A percentile compares a stretch with the other conserved stretches of the same genome.
phyloP scores from a whole-genome alignment of 2,797 vertebrate genomes.

The Tragopan temminckii region DNA sequence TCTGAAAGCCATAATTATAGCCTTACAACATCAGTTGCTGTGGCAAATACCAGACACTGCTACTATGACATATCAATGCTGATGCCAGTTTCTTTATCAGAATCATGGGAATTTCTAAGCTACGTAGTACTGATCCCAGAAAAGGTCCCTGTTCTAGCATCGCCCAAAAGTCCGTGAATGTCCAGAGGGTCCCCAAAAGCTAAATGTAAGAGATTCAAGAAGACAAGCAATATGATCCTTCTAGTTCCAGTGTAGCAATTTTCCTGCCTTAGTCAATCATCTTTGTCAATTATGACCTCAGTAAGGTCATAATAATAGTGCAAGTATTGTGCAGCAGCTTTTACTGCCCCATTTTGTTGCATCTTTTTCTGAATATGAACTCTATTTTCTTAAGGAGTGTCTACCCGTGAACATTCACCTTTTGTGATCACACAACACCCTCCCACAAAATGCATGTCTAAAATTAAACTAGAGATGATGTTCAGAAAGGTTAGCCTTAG shows the following conservation, averaged over 20 bases:
- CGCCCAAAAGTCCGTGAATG: not conserved
- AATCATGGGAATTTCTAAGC: not conserved
- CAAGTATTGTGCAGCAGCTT: not conserved
- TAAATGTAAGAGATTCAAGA: not conserved
- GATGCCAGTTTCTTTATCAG: not conserved
- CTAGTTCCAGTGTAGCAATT: not conserved
- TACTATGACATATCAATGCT: not conserved
- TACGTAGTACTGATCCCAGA: not conserved
- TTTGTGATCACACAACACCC: conserved; percentile 23
- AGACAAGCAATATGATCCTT: not conserved
- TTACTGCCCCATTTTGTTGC: not conserved
- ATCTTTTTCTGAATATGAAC: not conserved
- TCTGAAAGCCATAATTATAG: conserved; percentile 19
- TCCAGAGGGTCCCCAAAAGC: not conserved
- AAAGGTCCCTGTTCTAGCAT: not conserved
- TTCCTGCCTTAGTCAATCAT: not conserved
- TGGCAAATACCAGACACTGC: not conserved
- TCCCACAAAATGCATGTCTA: conserved; percentile 5
- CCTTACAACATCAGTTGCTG: not conserved
- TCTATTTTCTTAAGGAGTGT: not conserved
- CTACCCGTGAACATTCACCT: conserved; percentile 11
- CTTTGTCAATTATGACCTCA: not conserved
- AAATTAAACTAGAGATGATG: conserved; percentile 59
- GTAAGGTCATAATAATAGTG: not conserved
- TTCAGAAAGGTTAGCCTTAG: conserved; percentile 39